Base-by-base conservation (phyloP, 2,888 invertebrate genomes). In the Cerastis leucographa region DNA sequence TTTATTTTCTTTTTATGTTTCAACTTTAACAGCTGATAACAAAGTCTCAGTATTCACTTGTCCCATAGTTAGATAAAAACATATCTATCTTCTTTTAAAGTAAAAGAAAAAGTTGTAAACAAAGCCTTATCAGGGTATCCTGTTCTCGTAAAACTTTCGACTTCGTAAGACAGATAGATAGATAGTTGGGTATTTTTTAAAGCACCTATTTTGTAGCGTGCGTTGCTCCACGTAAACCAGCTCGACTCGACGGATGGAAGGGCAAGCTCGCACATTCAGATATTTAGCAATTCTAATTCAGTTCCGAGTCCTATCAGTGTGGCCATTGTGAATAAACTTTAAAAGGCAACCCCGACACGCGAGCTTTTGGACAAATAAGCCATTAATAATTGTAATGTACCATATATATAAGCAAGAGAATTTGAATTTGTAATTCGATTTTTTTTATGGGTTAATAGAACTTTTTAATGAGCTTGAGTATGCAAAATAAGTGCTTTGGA, bases 211-310 rank as follows among this genome's bases (percentile, higher is more conserved):
- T 85, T 84, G 85, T 88, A 80, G 86, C 85, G 84, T 88, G 86
- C 83, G 74, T 73, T 77, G 70, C 72, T 81, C 74, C 72, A 85
- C 83, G 80, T 85, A 88, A 81, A 88, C 78, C 80, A 77, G 70
- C 81, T 74, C 49, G 62, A 85, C 85, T 86, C 49, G 62, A 85
- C 85, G 86, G 78, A 89, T 78, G 83, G 85, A 89, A 89, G 90
- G 91, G 89, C 88, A 87, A 88, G 86, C 87, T 88, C 86, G 84
- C 87, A 87, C 85, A 89, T 89, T 90, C 84, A 86, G 74, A 87
- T 90, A 87, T 89, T 92, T 93, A 91, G 92, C 91, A 93, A 93
- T 93, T 91, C 93, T 93, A 93, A 93, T 93, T 88, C 86, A 76
- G 87, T 87, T 83, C 86, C 85, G 86, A 79, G 80, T 84, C 87